Evolutionary conservation across 2,888 invertebrate species (phyloP).

Genomic region (Gymnocheta viridis): DNA sequence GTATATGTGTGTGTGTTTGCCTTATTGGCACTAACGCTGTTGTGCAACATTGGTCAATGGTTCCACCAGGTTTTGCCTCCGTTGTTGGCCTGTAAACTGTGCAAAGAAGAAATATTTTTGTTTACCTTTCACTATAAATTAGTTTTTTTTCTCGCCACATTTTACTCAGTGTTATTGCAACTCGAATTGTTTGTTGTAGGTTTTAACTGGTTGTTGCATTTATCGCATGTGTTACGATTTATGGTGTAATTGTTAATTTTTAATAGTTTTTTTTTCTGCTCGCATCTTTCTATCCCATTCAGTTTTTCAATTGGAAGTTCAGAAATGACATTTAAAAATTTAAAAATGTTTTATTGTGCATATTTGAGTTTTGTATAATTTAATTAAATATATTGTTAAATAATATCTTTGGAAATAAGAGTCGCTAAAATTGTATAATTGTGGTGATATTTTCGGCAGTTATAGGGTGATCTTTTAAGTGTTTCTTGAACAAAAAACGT

Average conservation of each 20-base stretch:
- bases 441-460: neutral
- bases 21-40: slow-evolving; percentile 38
- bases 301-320: neutral
- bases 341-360: slow-evolving; percentile 48
- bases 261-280: slow-evolving; percentile 33
- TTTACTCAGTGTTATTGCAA: slow-evolving; percentile 46
- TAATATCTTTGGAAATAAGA: neutral
- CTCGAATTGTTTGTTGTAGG: slow-evolving; percentile 24
- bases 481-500: neutral
- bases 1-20: neutral
- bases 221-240: slow-evolving; percentile 57
- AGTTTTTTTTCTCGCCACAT: slow-evolving; percentile 41
- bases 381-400: slow-evolving; percentile 22
- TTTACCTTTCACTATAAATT: slow-evolving; percentile 69
- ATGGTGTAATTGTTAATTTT: slow-evolving; percentile 61
- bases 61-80: slow-evolving; percentile 45
- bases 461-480: neutral
- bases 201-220: slow-evolving; percentile 35
- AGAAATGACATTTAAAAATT: slow-evolving; percentile 22
- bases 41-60: slow-evolving; percentile 58
- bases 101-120: slow-evolving; percentile 36
- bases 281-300: slow-evolving; percentile 12
- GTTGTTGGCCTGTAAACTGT: slow-evolving; percentile 51
- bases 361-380: slow-evolving; percentile 33
- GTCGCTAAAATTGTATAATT: neutral